Conservation (phyloP, 2,888 invertebrate genomes). For the Drosophila colorata region DNA sequence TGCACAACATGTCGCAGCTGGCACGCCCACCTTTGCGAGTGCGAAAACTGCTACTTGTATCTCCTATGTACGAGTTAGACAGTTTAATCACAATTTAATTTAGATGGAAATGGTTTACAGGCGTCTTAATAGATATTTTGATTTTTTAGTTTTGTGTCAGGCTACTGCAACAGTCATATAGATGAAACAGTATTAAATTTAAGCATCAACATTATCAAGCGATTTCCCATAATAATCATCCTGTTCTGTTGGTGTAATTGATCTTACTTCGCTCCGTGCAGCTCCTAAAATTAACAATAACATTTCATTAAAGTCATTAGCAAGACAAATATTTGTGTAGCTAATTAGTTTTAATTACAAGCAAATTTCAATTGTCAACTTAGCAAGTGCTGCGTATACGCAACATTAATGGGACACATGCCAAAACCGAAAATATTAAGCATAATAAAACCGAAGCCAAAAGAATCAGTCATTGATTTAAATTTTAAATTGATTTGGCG, state of each 20-base stretch:
- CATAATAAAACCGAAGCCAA: constrained; percentile 36
- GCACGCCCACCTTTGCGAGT: constrained; percentile 21
- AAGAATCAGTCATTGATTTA: constrained; percentile 34
- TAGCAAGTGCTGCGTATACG: constrained; percentile 40
- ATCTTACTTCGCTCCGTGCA: too few relatives aligned
- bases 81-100: constrained; percentile 61
- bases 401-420: constrained; percentile 30
- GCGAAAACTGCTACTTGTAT: background rate
- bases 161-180: background rate
- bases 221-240: background rate
- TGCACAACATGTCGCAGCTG: constrained; percentile 53
- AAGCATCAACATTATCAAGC: background rate
- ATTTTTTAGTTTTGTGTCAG: constrained; percentile 14
- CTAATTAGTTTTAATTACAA: constrained; percentile 68
- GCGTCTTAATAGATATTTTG: constrained; percentile 13
- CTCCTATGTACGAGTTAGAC: background rate
- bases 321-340: constrained; percentile 68
- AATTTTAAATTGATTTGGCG: constrained; percentile 57
- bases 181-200: background rate
- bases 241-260: background rate
- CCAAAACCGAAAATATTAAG: constrained; percentile 17
- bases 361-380: constrained; percentile 42
- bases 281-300: constrained; percentile 39
- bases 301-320: constrained; percentile 63
- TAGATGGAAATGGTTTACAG: constrained; percentile 3